Evolutionary conservation across 2,797 vertebrate genomes (phyloP).

Genomic region (Loriculus beryllinus): DNA sequence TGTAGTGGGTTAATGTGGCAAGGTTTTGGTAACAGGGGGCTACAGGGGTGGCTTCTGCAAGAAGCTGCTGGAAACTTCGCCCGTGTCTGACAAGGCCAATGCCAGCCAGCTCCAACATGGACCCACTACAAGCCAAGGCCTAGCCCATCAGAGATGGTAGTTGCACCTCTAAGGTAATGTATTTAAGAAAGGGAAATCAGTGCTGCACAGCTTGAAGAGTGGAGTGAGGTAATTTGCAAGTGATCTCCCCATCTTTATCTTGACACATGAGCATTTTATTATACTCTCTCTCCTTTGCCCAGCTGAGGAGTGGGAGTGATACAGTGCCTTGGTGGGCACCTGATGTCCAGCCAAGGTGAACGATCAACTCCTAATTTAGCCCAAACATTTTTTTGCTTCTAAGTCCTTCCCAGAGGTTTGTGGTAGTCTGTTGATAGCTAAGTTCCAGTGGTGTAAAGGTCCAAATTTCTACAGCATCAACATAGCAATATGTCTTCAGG

Average conservation of each 20-base stretch:
- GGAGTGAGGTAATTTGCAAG: not conserved
- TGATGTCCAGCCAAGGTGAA: not conserved
- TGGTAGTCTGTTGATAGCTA: not conserved
- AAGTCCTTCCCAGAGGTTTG: not conserved
- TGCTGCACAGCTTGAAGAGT: not conserved
- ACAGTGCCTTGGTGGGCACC: not conserved
- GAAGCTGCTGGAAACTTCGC: not conserved
- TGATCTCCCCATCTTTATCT: not conserved
- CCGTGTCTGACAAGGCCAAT: not conserved
- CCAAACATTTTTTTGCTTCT: not conserved
- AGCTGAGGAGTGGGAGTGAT: not conserved
- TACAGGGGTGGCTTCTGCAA: not conserved
- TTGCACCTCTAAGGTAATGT: not conserved
- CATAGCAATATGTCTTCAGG: not conserved
- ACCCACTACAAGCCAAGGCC: not conserved
- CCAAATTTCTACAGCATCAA: not conserved
- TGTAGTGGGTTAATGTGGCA: rapidly evolving
- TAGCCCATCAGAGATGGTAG: not conserved
- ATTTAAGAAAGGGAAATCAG: not conserved
- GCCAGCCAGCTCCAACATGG: rapidly evolving
- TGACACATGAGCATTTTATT: rapidly evolving
- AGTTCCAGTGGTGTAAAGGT: not conserved
- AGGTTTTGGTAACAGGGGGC: rapidly evolving
- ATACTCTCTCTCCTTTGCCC: not conserved
- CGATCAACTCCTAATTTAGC: not conserved